Evolutionary conservation across 2,888 invertebrate genomes (phyloP).

Genomic region (Latrodectus elegans): DNA sequence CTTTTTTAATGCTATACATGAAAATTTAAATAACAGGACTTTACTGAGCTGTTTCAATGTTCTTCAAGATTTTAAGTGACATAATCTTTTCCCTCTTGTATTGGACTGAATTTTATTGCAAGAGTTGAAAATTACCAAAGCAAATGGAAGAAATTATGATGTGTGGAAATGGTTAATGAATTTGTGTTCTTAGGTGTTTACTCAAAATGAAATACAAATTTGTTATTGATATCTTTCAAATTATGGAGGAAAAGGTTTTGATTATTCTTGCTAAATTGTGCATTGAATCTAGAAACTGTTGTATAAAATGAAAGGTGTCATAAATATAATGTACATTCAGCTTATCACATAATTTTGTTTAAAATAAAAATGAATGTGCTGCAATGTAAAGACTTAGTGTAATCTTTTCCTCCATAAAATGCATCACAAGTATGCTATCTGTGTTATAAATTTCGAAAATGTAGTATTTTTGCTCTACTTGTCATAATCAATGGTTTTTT

Average conservation of each 20-base stretch:
- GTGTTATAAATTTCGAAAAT: slow-evolving; percentile 63
- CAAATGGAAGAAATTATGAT: slow-evolving; percentile 47
- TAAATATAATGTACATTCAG: neutral
- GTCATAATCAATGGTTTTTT: slow-evolving; percentile 64
- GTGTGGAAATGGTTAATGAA: slow-evolving; percentile 64
- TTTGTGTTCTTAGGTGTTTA: slow-evolving; percentile 67
- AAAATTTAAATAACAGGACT: slow-evolving; percentile 60
- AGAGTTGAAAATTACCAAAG: slow-evolving; percentile 64
- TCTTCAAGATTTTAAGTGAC: slow-evolving; percentile 47
- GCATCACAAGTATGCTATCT: slow-evolving; percentile 46
- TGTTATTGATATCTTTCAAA: slow-evolving; percentile 50
- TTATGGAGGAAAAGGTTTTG: slow-evolving; percentile 59
- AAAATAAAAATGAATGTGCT: neutral
- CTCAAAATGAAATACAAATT: slow-evolving; percentile 57
- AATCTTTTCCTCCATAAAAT: slow-evolving; percentile 8
- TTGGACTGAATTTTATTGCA: slow-evolving; percentile 68
- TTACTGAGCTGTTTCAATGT: slow-evolving; percentile 26
- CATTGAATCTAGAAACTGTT: neutral
- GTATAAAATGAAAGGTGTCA: neutral
- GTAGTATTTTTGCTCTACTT: slow-evolving; percentile 67
- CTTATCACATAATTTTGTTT: neutral
- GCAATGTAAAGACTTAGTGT: neutral
- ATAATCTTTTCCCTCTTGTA: slow-evolving; percentile 67
- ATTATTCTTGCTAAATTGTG: neutral
- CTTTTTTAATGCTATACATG: slow-evolving; percentile 47